These are phyloP conservation scores for Trichogramma evanescens DNA, from an alignment of 2,888 invertebrate species.

Conservation along the genomic window DNA sequence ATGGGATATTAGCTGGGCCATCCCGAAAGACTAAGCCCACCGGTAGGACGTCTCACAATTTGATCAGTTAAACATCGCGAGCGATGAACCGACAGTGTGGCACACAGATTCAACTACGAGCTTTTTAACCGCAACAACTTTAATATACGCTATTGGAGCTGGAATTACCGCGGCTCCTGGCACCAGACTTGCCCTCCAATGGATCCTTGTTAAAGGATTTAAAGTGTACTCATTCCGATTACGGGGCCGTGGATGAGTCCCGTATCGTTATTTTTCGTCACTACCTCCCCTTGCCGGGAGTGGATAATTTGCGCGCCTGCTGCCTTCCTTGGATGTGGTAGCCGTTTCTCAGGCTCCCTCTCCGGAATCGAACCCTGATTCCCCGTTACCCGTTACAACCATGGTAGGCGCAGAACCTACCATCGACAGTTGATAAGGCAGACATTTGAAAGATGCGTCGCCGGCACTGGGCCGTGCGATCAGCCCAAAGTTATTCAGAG, in stretches of 20 bases:
- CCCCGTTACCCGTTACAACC: slow-evolving; percentile 59
- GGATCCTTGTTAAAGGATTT: slow-evolving; percentile 39
- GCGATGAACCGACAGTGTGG: slow-evolving; percentile 50
- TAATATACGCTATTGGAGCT: slow-evolving; percentile 55
- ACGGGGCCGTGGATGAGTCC: slow-evolving; percentile 47
- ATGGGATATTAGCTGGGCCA: slow-evolving; percentile 37
- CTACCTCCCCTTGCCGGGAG: slow-evolving; percentile 56
- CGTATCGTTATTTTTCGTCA: slow-evolving; percentile 63
- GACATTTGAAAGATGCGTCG: slow-evolving; percentile 57
- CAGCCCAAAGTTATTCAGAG: slow-evolving; percentile 48
- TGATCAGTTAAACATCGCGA: slow-evolving; percentile 40
- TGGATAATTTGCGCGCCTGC: slow-evolving; percentile 65
- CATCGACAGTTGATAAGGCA: slow-evolving; percentile 45
- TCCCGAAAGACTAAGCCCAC: slow-evolving; percentile 26
- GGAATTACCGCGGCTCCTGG: slow-evolving; percentile 68
- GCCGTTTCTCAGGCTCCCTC: slow-evolving; percentile 66
- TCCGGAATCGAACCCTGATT: slow-evolving; percentile 69
- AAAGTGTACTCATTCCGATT: slow-evolving; percentile 32
- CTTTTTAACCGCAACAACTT: slow-evolving; percentile 65
- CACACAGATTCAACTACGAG: slow-evolving; percentile 52
- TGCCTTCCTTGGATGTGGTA: slow-evolving; percentile 68
- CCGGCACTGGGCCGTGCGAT: slow-evolving; percentile 38
- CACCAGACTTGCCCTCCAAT: slow-evolving; percentile 64
- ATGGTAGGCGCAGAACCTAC: slow-evolving; percentile 9
- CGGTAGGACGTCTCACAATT: slow-evolving; percentile 33